Conservation (phyloP, 2,888 invertebrate species). For the Liodrosophila aerea region DNA sequence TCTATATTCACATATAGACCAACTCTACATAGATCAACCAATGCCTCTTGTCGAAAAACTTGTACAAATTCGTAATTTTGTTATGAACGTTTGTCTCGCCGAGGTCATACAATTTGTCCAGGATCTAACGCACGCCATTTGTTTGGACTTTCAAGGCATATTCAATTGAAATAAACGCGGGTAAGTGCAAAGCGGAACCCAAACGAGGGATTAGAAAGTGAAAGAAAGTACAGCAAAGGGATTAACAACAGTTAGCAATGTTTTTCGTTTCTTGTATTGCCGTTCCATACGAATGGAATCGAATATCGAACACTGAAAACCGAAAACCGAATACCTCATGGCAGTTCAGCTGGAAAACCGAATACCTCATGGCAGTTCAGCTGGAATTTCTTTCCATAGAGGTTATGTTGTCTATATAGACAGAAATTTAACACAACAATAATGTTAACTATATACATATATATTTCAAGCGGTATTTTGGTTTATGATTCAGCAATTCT, state of each 20-base stretch:
- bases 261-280: too few relatives aligned
- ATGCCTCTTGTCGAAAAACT: constrained; percentile 68
- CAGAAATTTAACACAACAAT: constrained; percentile 6
- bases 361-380: constrained; percentile 57
- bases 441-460: too few relatives aligned
- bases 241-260: constrained; percentile 18
- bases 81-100: constrained; percentile 70
- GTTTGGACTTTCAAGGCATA: constrained; percentile 62
- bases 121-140: constrained; percentile 67
- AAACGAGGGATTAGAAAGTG: background rate
- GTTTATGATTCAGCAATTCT: too few relatives aligned
- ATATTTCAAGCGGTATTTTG: too few relatives aligned
- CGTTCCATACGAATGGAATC: too few relatives aligned
- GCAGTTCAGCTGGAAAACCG: constrained; percentile 14
- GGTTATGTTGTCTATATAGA: constrained; percentile 50
- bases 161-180: constrained; percentile 61
- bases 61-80: constrained; percentile 68
- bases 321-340: constrained; percentile 59
- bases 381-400: constrained; percentile 27
- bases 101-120: constrained; percentile 70
- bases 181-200: constrained; percentile 32
- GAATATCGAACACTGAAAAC: too few relatives aligned
- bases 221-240: constrained; percentile 1
- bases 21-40: constrained; percentile 49
- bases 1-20: constrained; percentile 45